Evolutionary conservation across 2,113 vertebrate species (phyloP), one percentile per base, ranked within the genome.

Genomic region (Cyanoderma ruficeps): DNA sequence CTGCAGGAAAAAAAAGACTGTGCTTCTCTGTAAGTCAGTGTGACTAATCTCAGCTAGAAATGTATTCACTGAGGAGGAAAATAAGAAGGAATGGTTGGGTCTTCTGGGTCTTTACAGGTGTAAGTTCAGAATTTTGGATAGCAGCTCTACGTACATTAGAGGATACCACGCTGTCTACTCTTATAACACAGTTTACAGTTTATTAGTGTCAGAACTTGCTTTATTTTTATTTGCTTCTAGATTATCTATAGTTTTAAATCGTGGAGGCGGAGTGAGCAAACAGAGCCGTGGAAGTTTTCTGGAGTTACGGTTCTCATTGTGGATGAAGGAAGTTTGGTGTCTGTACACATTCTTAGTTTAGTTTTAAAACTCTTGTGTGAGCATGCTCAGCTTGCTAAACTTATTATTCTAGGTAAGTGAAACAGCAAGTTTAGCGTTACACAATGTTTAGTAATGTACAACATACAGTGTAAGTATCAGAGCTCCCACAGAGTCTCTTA

Each of bases 261-360:
- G 0, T 98, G 98, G 98, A 65, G 42, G 21, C 65, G 71, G 67
- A 88, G 7, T 12, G 59, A 49, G 10, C 24, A 15, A 59, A 12
- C 0, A 46, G 31, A 24, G 2, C 95, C 83, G 0, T 99, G 98
- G 98, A 98, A 97, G 68, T 99, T 99, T 98, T 97, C 98, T 68
- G 31, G 91, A 2, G 98, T 99, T 61, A 98, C 96, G 0, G 89
- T 98, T 95, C 95, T 99, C 89, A 96, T 99, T 94, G 98, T 99
- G 92, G 98, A 99, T 91, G 98, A 99, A 97, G 98, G 98, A 84
- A 99, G 98, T 87, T 96, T 99, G 95, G 98, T 98, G 47, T 98
- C 97, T 64, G 98, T 98, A 28, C 87, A 76, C 12, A 49, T 98
- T 87, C 97, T 99, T 80, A 98, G 97, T 65, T 97, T 97, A 2